Evolutionary conservation across 2,113 vertebrate species (phyloP), one percentile per base, ranked within the genome.

Genomic region (Phylloscopus trochiloides): DNA sequence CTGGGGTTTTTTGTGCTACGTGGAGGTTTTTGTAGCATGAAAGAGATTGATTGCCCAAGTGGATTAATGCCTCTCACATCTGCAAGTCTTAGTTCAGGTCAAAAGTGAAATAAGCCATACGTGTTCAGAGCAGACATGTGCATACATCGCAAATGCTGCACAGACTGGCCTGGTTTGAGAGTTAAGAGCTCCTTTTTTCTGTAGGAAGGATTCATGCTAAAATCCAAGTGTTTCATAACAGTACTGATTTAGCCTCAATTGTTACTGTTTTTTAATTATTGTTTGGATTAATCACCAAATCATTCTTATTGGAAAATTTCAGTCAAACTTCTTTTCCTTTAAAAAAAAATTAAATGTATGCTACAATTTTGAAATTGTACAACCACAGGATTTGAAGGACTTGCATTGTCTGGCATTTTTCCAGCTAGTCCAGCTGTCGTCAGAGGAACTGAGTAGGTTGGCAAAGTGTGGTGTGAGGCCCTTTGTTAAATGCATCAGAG

Each of bases 31-130:
- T 85, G 36, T 34, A 57, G 54, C 0, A 1, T 0, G 0, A 13
- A 84, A 61, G 28, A 77, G 63, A 17, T 58, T 50, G 47, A 20
- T 75, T 88, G 43, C 55, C 43, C 21, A 26, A 61, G 61, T 78
- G 65, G 75, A 78, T 93, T 96, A 90, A 63, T 93, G 68, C 36
- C 43, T 94, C 89, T 86, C 47, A 50, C 85, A 90, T 95, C 63
- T 93, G 82, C 63, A 80, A 77, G 70, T 47, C 79, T 63, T 84
- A 80, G 72, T 91, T 93, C 40, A 81, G 75, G 58, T 90, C 55
- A 90, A 45, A 95, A 90, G 48, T 51, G 65, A 90, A 91, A 71
- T 59, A 90, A 97, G 42, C 71, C 54, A 25, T 90, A 52, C 1
- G 0, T 90, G 43, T 93, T 90, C 40, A 14, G 59, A 86, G 57